A percentile compares a stretch with the other conserved stretches of the same genome.
Conservation (phyloP, 2,113 vertebrate species). For the Amphilophus citrinellus region DNA sequence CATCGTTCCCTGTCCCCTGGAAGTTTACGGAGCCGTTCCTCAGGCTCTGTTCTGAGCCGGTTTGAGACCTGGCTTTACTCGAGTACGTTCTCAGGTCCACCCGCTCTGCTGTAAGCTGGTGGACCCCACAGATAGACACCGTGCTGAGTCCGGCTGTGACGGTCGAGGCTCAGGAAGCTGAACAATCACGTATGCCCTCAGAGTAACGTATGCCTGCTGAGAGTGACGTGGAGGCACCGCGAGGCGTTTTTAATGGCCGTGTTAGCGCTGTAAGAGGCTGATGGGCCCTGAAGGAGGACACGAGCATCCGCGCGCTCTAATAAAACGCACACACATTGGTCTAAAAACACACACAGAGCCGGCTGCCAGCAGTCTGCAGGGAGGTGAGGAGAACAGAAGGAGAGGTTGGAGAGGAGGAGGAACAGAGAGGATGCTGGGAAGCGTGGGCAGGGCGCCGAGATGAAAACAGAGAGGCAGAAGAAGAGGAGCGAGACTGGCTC, state of each 20-base stretch:
- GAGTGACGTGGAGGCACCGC: neutral
- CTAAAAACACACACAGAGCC: fast-evolving
- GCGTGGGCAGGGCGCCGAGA: slow-evolving; percentile 27
- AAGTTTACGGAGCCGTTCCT: too few species aligned
- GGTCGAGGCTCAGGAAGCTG: neutral
- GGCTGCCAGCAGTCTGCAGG: slow-evolving; percentile 49
- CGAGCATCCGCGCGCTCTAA: neutral
- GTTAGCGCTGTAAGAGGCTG: neutral
- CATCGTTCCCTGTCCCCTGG: too few species aligned
- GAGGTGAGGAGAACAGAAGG: slow-evolving; percentile 57
- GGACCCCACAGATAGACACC: neutral
- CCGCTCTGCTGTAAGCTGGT: neutral
- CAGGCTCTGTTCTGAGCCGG: too few species aligned
- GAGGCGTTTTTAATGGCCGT: neutral
- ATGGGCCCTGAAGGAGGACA: neutral
- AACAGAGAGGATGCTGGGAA: slow-evolving; percentile 57
- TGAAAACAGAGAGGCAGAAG: slow-evolving; percentile 10
- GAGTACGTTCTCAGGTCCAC: neutral
- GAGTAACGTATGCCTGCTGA: neutral
- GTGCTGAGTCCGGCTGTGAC: fast-evolving
- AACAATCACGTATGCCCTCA: neutral
- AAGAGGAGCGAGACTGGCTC: neutral
- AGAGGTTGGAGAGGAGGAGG: slow-evolving; percentile 48
- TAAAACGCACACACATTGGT: neutral
- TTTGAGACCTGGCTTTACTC: too few species aligned